A percentile compares a stretch with the other conserved stretches of the same genome.
Conservation (phyloP, 2,888 invertebrate genomes). For the Stenchaetothrips biformis region DNA sequence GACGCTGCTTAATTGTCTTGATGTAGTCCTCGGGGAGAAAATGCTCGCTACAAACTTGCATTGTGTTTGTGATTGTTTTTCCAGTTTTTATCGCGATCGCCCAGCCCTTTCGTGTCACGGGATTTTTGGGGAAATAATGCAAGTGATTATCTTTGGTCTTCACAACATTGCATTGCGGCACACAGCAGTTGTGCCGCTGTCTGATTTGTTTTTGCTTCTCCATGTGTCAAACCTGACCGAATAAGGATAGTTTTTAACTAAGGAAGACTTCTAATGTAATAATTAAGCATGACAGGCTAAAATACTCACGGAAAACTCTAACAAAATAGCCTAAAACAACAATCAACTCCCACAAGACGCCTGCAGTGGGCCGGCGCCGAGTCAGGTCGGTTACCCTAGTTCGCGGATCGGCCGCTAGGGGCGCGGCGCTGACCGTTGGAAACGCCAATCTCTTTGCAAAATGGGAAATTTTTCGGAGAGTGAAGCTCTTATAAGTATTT, state of each 20-base stretch:
- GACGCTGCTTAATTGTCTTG: neutral
- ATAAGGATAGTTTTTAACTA: neutral
- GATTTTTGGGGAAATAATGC: neutral
- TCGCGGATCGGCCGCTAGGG: constrained; percentile 1
- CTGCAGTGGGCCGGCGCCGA: neutral
- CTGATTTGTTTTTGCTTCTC: neutral
- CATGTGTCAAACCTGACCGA: neutral
- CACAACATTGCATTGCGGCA: neutral
- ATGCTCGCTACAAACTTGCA: neutral
- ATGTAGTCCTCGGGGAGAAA: constrained; percentile 1
- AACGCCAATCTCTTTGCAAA: no score
- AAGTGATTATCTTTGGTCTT: neutral
- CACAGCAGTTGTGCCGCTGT: neutral
- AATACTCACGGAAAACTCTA: neutral
- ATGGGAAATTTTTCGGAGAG: no score
- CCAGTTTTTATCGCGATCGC: neutral
- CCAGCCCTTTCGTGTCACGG: neutral
- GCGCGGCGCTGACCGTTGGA: neutral
- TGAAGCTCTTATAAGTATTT: no score
- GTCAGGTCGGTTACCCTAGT: neutral
- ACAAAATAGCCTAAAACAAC: neutral
- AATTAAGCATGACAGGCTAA: neutral
- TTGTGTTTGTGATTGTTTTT: neutral
- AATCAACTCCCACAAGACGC: neutral
- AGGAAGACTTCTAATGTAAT: neutral